A percentile compares a stretch with the other conserved stretches of the same genome.
Evolutionary conservation across 1,140 invertebrate species (phyloP).

Genomic region (Dendroctonus ponderosae): DNA sequence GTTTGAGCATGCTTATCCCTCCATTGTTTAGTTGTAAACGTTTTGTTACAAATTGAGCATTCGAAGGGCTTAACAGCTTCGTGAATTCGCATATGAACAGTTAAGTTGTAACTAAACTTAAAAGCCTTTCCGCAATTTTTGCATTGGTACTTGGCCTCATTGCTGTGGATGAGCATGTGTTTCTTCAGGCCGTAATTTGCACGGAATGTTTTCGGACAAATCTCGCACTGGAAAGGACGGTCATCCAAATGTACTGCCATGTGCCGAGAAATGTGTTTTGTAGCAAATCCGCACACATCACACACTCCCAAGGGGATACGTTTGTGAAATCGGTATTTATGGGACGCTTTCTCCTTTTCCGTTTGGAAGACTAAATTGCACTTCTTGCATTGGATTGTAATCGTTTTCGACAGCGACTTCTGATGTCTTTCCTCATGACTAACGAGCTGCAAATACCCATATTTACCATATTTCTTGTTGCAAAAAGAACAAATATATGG

Average conservation of each 20-base stretch:
- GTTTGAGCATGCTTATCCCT: slow-evolving; percentile 23
- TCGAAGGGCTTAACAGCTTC: slow-evolving; percentile 67
- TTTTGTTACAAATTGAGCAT: slow-evolving; percentile 56
- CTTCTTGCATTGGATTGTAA: slow-evolving; percentile 19
- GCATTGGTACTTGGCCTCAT: slow-evolving; percentile 25
- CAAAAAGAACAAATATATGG: slow-evolving; percentile 25
- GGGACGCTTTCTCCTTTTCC: slow-evolving; percentile 20
- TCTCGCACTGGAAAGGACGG: slow-evolving; percentile 66
- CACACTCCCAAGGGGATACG: slow-evolving; percentile 12
- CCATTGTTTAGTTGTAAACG: slow-evolving; percentile 39
- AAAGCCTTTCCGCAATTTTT: slow-evolving; percentile 32
- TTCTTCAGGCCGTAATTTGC: slow-evolving; percentile 23
- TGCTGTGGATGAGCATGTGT: slow-evolving; percentile 28
- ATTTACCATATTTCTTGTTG: slow-evolving; percentile 16
- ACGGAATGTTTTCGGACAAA: slow-evolving; percentile 51
- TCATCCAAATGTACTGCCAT: slow-evolving; percentile 50
- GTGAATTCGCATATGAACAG: slow-evolving; percentile 62
- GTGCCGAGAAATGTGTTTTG: slow-evolving; percentile 24
- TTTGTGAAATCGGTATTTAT: slow-evolving; percentile 23
- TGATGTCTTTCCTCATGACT: slow-evolving; percentile 19
- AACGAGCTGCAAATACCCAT: slow-evolving; percentile 11
- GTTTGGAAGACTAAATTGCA: slow-evolving; percentile 19
- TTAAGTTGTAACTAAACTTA: slow-evolving; percentile 47
- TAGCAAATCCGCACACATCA: slow-evolving; percentile 23
- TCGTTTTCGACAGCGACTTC: neutral